Evolutionary conservation across 2,113 vertebrate species (phyloP).

Genomic region (Chaetorhynchus papuensis): DNA sequence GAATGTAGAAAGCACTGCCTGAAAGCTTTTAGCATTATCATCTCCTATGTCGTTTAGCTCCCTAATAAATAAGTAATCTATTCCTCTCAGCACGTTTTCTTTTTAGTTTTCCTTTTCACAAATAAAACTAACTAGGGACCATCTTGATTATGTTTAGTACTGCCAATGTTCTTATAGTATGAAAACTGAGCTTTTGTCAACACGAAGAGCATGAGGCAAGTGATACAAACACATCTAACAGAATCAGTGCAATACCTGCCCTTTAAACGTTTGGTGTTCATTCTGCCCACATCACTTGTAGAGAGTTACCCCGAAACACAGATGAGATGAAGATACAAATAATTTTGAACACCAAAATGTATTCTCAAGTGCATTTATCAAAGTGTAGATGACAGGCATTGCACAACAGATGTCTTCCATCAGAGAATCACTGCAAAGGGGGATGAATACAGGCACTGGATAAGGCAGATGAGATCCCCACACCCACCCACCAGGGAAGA

Average conservation of each 20-base stretch:
- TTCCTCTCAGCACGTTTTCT: background rate
- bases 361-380: background rate
- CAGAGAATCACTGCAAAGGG: constrained; percentile 32
- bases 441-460: background rate
- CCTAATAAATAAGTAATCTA: background rate
- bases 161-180: background rate
- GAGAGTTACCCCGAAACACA: background rate
- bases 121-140: background rate
- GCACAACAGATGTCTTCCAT: constrained; percentile 47
- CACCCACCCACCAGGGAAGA: constrained; percentile 14
- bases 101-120: background rate
- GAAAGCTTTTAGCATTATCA: background rate
- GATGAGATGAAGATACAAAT: background rate
- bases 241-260: background rate
- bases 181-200: background rate
- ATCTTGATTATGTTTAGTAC: background rate
- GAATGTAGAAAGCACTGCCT: background rate
- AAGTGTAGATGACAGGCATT: background rate
- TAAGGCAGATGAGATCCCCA: constrained; percentile 44
- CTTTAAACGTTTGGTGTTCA: background rate
- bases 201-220: background rate
- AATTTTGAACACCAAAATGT: background rate
- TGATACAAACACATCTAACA: background rate
- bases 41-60: background rate
- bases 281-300: background rate